Base-by-base conservation (phyloP, 2,797 vertebrate species). In the Podargus strigoides region DNA sequence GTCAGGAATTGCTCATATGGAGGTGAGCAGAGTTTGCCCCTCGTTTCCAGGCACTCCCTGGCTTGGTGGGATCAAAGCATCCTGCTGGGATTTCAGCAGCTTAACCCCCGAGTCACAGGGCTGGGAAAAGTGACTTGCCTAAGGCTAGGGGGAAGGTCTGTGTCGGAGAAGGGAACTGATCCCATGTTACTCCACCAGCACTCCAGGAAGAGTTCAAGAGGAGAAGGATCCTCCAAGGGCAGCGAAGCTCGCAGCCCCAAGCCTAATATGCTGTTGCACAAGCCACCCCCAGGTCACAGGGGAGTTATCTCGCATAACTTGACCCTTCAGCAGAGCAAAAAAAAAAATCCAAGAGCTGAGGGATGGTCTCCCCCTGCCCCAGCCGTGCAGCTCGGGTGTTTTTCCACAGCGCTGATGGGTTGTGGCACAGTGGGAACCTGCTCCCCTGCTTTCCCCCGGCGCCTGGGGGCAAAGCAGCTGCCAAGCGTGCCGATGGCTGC, bases 401-500 rank as follows among this genome's bases (percentile, higher is more conserved):
- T 91, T 85, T 95, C 93, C 89, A 85, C n/a, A 42, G 50, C 3
- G 19, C 44, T 10, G 42, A 39, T 68, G 80, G 66, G 44, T 34
- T 36, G 8, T 9, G 28, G 81, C 81, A 26, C 22, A 26, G 76
- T 6, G 34, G 66, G 86, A 94, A 89, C 67, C 73, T 67, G 81
- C 87, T 69, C 19, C 9, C 87, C 79, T 10, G 80, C 77, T 55
- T 11, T 55, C 76, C 79, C 39, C 50, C 37, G 30, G 37, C 1
- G 12, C 68, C 76, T 15, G 52, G 72, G 47, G 11, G 13, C 60
- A 32, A 41, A 78, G 77, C 53, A 69, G 44, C 69, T 19, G 82
- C 89, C 23, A 47, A 78, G 26, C 28, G 10, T 52, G 73, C 89
- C 7, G 79, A 94, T 92, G 93, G 86, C 70, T 37, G 32, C 72